Conservation (phyloP, 2,888 invertebrate genomes). For the Lasioglossum lativentre region DNA sequence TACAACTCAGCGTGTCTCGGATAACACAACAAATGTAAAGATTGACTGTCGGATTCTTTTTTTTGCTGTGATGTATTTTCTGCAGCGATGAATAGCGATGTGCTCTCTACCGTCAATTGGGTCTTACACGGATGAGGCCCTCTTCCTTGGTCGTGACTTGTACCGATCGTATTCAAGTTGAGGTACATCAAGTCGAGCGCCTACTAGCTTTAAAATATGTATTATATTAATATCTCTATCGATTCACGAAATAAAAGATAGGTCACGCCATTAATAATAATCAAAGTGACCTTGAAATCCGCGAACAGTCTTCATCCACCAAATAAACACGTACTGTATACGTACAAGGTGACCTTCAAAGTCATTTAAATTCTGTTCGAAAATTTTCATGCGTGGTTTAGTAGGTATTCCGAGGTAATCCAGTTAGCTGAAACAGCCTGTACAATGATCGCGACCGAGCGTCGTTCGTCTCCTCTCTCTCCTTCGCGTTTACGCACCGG, state of each 20-base stretch:
- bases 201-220: too few relatives aligned
- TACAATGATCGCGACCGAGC: conserved; percentile 52
- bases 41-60: neutral
- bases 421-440: conserved; percentile 21
- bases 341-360: neutral
- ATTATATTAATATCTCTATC: too few relatives aligned
- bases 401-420: neutral
- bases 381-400: neutral
- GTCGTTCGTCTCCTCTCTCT: conserved; percentile 35
- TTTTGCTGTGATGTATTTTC: too few relatives aligned
- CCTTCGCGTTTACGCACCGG: conserved; percentile 64
- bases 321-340: too few relatives aligned
- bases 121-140: too few relatives aligned
- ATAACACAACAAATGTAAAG: neutral
- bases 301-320: too few relatives aligned
- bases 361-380: neutral
- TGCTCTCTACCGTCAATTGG: too few relatives aligned
- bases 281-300: neutral
- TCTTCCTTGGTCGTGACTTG: too few relatives aligned
- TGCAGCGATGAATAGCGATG: too few relatives aligned
- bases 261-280: neutral
- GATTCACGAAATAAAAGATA: neutral
- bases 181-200: too few relatives aligned
- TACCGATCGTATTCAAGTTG: too few relatives aligned
- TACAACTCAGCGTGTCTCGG: neutral